phyloP scores from a whole-genome alignment of 2,797 vertebrate genomes.

The Menidia menidia region DNA sequence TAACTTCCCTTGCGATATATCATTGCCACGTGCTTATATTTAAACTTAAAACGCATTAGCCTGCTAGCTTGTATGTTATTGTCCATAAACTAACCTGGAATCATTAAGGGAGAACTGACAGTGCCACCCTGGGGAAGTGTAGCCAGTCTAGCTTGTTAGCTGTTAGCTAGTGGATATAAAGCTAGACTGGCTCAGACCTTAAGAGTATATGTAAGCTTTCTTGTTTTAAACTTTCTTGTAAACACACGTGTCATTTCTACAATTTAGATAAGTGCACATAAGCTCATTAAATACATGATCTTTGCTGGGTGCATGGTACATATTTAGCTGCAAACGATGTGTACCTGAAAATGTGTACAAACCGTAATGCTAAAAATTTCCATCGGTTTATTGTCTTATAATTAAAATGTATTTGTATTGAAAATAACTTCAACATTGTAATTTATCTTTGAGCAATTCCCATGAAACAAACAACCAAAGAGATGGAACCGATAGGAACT shows the following conservation, averaged over 20 bases:
- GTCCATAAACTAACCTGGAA: slow-evolving; percentile 30
- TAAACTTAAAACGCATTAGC: slow-evolving; percentile 25
- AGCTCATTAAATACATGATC: background rate
- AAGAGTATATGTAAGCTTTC: background rate
- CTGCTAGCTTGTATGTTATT: slow-evolving; percentile 31
- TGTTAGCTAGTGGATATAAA: slow-evolving; percentile 35
- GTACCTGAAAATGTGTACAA: no score
- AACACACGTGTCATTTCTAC: background rate
- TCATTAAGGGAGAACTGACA: slow-evolving; percentile 24
- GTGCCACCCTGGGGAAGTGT: slow-evolving; percentile 2
- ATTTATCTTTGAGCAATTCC: no score
- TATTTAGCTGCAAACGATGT: no score
- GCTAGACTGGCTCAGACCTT: slow-evolving; percentile 10
- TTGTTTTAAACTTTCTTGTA: background rate
- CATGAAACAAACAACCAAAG: no score
- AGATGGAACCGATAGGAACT: no score
- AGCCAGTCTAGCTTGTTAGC: slow-evolving; percentile 40
- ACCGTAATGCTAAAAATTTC: no score
- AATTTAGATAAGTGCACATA: no score
- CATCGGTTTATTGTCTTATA: no score
- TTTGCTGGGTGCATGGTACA: no score
- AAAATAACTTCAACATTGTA: no score
- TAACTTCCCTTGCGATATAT: background rate
- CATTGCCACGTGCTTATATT: slow-evolving; percentile 20
- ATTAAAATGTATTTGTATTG: no score